phyloP scores from a whole-genome alignment of 2,113 vertebrate genomes.

The Edolisoma coerulescens region DNA sequence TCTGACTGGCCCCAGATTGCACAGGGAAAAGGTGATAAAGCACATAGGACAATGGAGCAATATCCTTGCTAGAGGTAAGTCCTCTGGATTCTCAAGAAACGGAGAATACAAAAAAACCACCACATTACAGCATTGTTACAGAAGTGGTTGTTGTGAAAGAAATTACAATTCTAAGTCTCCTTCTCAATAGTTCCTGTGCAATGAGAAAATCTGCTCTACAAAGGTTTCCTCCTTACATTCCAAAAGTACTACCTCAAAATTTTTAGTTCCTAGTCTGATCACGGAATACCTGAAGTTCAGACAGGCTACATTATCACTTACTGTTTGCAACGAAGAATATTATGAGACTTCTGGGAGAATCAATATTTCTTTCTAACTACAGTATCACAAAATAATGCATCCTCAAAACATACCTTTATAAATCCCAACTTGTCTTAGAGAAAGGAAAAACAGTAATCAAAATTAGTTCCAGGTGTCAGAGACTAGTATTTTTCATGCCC shows the following conservation, averaged over 20 bases:
- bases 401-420: neutral
- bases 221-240: neutral
- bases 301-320: neutral
- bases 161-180: neutral
- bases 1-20: neutral
- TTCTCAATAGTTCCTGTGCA: neutral
- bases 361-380: neutral
- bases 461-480: neutral
- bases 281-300: neutral
- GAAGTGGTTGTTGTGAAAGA: neutral
- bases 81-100: neutral
- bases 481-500: neutral
- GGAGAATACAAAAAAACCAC: rapidly evolving
- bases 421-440: neutral
- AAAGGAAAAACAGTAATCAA: neutral
- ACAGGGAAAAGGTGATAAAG: neutral
- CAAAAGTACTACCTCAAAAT: neutral
- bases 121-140: neutral
- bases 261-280: neutral
- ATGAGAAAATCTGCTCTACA: neutral
- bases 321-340: neutral
- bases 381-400: neutral
- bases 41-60: neutral
- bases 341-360: neutral
- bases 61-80: neutral